These are phyloP conservation scores for Aplysia californica DNA, from an alignment of 1,140 invertebrate genomes.

Conservation along the genomic window DNA sequence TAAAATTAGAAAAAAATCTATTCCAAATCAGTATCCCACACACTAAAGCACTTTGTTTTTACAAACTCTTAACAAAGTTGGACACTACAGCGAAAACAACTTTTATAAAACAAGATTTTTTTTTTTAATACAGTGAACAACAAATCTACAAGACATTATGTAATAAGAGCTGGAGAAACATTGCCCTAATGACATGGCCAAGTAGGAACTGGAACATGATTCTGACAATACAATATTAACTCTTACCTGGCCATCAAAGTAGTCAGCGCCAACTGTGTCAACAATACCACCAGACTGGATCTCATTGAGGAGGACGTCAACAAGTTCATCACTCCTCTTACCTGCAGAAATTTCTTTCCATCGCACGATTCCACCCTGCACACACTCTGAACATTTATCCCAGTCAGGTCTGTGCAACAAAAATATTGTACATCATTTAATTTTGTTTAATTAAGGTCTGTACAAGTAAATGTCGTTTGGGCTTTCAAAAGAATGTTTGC, in stretches of 20 bases:
- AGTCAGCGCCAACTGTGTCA: slow-evolving; percentile 55
- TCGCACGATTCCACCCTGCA: slow-evolving; percentile 58
- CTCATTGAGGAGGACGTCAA: slow-evolving; percentile 62
- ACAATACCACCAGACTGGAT: slow-evolving; percentile 54
- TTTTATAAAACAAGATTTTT: too few species aligned
- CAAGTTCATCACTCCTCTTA: slow-evolving; percentile 63
- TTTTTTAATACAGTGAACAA: too few species aligned
- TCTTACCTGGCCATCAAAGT: slow-evolving; percentile 63
- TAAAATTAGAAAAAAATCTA: background rate
- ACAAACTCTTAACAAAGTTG: too few species aligned
- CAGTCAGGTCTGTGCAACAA: slow-evolving; percentile 59
- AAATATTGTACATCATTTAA: too few species aligned
- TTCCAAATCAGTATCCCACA: background rate
- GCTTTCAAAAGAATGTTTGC: too few species aligned
- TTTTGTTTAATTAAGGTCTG: too few species aligned
- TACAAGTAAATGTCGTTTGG: too few species aligned
- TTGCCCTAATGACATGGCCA: too few species aligned
- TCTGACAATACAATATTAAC: background rate
- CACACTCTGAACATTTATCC: slow-evolving; percentile 60
- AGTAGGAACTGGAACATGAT: too few species aligned
- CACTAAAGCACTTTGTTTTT: background rate
- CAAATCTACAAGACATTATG: too few species aligned
- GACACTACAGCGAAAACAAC: too few species aligned
- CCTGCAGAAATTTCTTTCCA: slow-evolving; percentile 64
- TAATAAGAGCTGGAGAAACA: too few species aligned